A percentile compares a stretch with the other conserved stretches of the same genome.
Evolutionary conservation across 2,888 invertebrate species (phyloP).

Genomic region (Patella depressa): DNA sequence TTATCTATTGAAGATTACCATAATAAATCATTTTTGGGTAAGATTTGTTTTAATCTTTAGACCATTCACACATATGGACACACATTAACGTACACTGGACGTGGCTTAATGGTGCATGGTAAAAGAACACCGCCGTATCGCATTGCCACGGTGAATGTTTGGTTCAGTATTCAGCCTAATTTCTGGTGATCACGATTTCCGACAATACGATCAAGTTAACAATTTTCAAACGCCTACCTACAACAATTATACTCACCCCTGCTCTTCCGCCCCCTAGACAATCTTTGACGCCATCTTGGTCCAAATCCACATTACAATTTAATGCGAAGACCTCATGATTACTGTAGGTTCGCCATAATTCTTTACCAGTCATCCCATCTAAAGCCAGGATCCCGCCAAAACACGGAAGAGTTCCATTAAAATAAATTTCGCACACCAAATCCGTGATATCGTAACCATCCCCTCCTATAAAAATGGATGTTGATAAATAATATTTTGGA

Average conservation of each 20-base stretch:
- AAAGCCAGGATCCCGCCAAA: slow-evolving; percentile 83
- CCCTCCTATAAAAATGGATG: slow-evolving; percentile 66
- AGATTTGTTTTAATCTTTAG: no score
- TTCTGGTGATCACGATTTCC: no score
- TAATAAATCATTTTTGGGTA: no score
- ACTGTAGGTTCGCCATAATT: slow-evolving; percentile 83
- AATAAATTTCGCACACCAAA: slow-evolving; percentile 78
- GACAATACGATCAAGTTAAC: no score
- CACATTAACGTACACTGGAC: no score
- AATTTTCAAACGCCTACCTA: no score
- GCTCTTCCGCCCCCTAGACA: slow-evolving; percentile 82
- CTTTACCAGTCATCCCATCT: slow-evolving; percentile 80
- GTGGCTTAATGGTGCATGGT: no score
- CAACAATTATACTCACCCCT: slow-evolving; percentile 74
- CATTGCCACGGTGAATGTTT: no score
- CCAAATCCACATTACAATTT: slow-evolving; percentile 81
- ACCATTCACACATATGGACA: no score
- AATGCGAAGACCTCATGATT: slow-evolving; percentile 82
- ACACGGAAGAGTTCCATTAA: slow-evolving; percentile 78
- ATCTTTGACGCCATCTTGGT: slow-evolving; percentile 79
- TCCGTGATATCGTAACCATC: slow-evolving; percentile 76
- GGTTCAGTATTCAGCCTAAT: no score
- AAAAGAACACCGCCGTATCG: no score
- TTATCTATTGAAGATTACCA: no score
- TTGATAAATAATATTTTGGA: not conserved